Evolutionary conservation across 2,113 vertebrate species (phyloP).

Genomic region (Micromys minutus): DNA sequence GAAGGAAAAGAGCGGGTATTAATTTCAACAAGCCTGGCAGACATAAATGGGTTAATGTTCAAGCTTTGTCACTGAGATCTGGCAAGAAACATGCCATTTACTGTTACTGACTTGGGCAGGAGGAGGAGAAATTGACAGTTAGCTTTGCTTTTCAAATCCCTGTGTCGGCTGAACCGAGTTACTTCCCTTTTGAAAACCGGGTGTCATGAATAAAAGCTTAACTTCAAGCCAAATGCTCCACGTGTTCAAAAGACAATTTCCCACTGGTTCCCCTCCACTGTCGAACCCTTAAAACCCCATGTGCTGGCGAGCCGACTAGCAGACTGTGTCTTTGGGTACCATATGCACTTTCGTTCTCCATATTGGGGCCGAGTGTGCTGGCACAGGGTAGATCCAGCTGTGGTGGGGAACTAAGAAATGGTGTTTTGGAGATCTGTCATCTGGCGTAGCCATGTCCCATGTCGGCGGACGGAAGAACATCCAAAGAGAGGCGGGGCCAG

Average conservation of each 20-base stretch:
- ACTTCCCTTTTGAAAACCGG: conserved; percentile 34
- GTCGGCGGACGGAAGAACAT: background rate
- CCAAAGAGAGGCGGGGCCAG: background rate
- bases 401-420: background rate
- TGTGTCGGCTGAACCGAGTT: background rate
- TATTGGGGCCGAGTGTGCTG: background rate
- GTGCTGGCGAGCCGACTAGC: background rate
- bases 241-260: background rate
- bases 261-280: background rate
- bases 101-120: background rate
- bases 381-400: background rate
- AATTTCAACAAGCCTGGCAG: background rate
- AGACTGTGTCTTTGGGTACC: too few species aligned
- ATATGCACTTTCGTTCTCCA: rapidly evolving
- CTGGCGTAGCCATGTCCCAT: background rate
- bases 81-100: background rate
- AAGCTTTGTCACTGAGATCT: background rate
- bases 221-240: background rate
- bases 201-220: conserved; percentile 19
- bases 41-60: background rate
- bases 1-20: background rate
- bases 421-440: background rate
- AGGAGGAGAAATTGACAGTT: background rate
- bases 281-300: background rate
- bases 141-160: conserved; percentile 41